Evolutionary conservation across 2,797 vertebrate species (phyloP), one percentile per base, ranked within the genome.

Genomic region (Salmo trutta): DNA sequence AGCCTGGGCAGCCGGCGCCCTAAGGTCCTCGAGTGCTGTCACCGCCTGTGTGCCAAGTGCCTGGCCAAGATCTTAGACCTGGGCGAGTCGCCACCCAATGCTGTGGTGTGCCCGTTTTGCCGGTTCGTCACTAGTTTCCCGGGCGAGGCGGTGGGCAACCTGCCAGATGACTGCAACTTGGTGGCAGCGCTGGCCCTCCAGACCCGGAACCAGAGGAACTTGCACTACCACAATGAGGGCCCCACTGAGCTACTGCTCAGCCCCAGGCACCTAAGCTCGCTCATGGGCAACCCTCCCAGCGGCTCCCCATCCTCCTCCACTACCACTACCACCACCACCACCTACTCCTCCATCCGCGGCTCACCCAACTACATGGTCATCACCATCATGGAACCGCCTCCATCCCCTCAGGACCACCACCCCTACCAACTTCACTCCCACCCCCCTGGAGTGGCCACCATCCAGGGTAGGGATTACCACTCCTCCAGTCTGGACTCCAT

Each of bases 41-140:
- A 99, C 88, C 93, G 96, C n/a, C 94, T 99, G 14, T 99, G 98
- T 81, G 94, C 95, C 91, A 98, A 96, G 90, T 99, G 98, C 86
- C 94, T 99, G 16, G 87, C 88, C 74, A 98, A 98, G 92, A 97
- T 99, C 86, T 92, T 97, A 78, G 96, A 96, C 90, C 95, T 97
- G 0, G 96, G 95, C 0, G 96, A 97, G 85, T 95, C 95, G 4
- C 95, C 96, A 0, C 95, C 95, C 0, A 91, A 94, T 8, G 89
- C 93, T 19, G 94, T 97, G 3, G 94, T 97, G 41, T 99, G 98
- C 78, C 98, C 98, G 0, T 99, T 99, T 88, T 99, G 98, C 87
- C 95, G 98, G 84, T 96, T 94, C 8, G 87, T 96, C 84, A 99
- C 97, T 0, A 92, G 94, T 59, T 90, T 99, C 81, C 94, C 95